These are phyloP conservation scores for Hormiphora californensis DNA, from an alignment of 37 sponge, comb jelly and placozoan species.

Conservation along the genomic window DNA sequence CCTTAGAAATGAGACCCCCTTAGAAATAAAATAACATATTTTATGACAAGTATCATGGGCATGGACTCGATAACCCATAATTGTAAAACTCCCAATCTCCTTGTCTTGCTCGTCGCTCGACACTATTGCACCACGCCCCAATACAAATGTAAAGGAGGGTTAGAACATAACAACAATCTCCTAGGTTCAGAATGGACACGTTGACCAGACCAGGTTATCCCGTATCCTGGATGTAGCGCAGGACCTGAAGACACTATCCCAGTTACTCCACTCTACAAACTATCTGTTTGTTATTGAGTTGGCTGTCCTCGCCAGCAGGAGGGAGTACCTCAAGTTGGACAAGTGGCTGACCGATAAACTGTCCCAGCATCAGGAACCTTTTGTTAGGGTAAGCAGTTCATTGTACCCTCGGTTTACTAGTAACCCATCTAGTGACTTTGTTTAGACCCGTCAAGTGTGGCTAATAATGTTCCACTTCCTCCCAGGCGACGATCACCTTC, in stretches of 20 bases:
- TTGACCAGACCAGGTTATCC: slow-evolving; percentile 74
- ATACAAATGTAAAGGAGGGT: too few species aligned
- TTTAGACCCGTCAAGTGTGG: too few species aligned
- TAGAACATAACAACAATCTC: too few species aligned
- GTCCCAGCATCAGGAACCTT: slow-evolving; percentile 71
- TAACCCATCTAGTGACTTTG: neutral
- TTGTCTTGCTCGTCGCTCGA: too few species aligned
- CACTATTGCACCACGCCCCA: too few species aligned
- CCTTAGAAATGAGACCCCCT: too few species aligned
- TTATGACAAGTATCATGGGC: too few species aligned
- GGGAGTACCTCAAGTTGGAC: slow-evolving; percentile 94
- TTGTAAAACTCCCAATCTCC: too few species aligned
- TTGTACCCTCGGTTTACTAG: too few species aligned
- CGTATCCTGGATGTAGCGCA: slow-evolving; percentile 86
- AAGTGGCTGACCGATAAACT: slow-evolving; percentile 89
- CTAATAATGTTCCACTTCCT: too few species aligned
- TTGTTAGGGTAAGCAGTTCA: slow-evolving; percentile 30
- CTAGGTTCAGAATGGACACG: slow-evolving; percentile 45
- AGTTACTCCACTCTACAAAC: slow-evolving; percentile 67
- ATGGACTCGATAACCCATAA: too few species aligned
- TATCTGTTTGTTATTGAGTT: slow-evolving; percentile 93
- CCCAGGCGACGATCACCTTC: slow-evolving; percentile 48
- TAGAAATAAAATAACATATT: too few species aligned
- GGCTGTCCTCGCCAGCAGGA: slow-evolving; percentile 80
- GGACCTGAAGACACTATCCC: slow-evolving; percentile 77